These are phyloP conservation scores for Dallia pectoralis DNA, from an alignment of 2,797 vertebrate genomes.

Conservation along the genomic window DNA sequence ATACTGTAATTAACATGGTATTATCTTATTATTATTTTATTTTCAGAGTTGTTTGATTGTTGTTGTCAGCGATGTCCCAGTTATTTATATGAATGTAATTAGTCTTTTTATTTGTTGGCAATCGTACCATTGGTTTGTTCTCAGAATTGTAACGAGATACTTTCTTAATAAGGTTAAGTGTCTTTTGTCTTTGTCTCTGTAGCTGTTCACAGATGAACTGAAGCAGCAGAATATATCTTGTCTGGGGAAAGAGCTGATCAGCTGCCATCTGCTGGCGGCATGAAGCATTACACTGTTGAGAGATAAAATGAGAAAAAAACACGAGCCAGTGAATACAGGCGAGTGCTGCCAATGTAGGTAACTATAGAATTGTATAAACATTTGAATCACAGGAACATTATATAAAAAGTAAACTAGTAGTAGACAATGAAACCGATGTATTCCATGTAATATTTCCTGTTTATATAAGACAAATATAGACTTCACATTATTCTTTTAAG, in stretches of 20 bases:
- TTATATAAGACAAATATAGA: no score
- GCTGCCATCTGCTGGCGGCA: slow-evolving; percentile 78
- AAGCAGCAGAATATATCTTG: background rate
- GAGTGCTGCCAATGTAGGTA: background rate
- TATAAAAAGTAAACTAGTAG: no score
- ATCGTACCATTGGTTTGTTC: background rate
- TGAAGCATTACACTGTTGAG: slow-evolving; percentile 50
- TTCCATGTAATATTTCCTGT: no score
- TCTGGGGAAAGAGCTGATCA: slow-evolving; percentile 70
- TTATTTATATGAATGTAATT: no score
- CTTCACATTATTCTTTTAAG: no score
- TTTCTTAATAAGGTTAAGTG: no score
- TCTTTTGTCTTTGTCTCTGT: background rate
- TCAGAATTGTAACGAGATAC: background rate
- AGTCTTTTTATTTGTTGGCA: slow-evolving; percentile 21
- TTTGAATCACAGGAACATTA: no score
- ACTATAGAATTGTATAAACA: no score
- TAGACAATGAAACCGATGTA: no score
- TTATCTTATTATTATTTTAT: background rate
- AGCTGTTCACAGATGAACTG: background rate
- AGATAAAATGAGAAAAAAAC: slow-evolving; percentile 23
- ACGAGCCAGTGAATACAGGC: background rate
- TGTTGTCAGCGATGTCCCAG: no score
- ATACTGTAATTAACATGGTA: background rate
- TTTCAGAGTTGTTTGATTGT: no score